Percentiles rank a stretch among this genome's conserved stretches.
These are phyloP conservation scores for Aurelia aurita complex sp. Pacific DNA, from an alignment of 30 jellyfish, hydroid and myxozoan genomes.

Conservation along the genomic window DNA sequence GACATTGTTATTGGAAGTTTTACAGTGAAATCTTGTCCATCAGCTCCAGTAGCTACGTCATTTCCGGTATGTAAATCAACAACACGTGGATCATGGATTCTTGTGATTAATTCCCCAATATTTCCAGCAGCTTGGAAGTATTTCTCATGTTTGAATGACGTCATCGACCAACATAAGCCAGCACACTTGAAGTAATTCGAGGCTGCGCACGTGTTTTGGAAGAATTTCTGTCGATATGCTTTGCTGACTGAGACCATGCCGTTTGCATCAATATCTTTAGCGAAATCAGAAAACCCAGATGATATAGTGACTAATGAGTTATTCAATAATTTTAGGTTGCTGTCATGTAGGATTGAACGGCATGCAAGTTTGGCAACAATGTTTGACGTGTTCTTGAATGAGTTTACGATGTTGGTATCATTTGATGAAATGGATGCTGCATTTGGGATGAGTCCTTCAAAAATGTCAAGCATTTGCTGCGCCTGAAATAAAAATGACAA, in stretches of 20 bases:
- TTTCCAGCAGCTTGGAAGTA: not conserved
- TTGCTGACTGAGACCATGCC: constrained; percentile 7
- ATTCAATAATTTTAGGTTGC: not conserved
- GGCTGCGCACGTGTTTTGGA: constrained; percentile 15
- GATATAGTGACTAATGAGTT: constrained; percentile 16
- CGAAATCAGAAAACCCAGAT: constrained; percentile 25
- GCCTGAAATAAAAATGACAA: not conserved
- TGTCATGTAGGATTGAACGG: constrained; percentile 9
- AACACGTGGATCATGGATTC: constrained; percentile 13
- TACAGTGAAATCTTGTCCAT: constrained; percentile 22
- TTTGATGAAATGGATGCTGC: not conserved
- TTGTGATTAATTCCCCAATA: constrained; percentile 12
- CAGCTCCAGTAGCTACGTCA: not conserved
- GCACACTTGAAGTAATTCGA: constrained; percentile 20
- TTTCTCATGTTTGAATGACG: constrained; percentile 17
- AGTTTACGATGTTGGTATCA: not conserved
- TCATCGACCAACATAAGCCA: constrained; percentile 32
- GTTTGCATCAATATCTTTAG: not conserved
- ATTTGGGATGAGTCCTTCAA: constrained; percentile 23
- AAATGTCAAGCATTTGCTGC: constrained; percentile 13
- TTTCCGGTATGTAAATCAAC: constrained; percentile 4
- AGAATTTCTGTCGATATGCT: constrained; percentile 11
- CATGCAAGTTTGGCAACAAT: constrained; percentile 11
- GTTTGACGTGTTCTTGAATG: constrained; percentile 24
- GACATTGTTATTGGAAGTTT: constrained; percentile 23